Evolutionary conservation across 2,888 invertebrate genomes (phyloP).

Genomic region (Drosophila borealis): DNA sequence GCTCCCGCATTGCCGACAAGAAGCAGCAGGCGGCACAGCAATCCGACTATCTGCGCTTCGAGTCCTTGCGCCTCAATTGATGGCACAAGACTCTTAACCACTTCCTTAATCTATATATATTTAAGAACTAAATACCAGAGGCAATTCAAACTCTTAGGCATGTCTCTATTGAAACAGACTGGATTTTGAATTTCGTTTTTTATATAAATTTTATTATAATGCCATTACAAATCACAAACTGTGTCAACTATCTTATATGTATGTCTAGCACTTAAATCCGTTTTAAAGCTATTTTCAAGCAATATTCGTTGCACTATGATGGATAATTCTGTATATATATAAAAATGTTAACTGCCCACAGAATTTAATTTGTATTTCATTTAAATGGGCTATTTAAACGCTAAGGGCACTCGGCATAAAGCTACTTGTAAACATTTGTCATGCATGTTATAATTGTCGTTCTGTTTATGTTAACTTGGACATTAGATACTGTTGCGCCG

Average conservation of each 20-base stretch:
- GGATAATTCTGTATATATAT: no score
- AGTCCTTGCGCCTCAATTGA: neutral
- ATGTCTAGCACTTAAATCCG: neutral
- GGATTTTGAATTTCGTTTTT: no score
- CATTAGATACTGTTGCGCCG: neutral
- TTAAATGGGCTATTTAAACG: neutral
- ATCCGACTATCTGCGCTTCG: slow-evolving; percentile 85
- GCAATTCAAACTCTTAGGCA: no score
- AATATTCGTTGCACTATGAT: neutral
- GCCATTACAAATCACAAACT: neutral
- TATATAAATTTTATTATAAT: neutral
- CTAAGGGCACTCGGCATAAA: neutral
- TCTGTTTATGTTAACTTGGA: neutral
- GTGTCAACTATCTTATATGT: neutral
- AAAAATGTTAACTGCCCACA: neutral
- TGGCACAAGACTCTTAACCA: neutral
- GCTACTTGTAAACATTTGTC: neutral
- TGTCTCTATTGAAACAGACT: no score
- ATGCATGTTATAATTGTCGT: neutral
- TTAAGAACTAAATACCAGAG: neutral
- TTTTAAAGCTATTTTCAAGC: neutral
- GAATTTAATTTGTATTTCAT: neutral
- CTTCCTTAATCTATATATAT: neutral
- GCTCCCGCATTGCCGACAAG: slow-evolving; percentile 96
- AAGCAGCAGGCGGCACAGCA: slow-evolving; percentile 94